phyloP scores from a whole-genome alignment of 2,888 invertebrate species.

The Amaurobius ferox region DNA sequence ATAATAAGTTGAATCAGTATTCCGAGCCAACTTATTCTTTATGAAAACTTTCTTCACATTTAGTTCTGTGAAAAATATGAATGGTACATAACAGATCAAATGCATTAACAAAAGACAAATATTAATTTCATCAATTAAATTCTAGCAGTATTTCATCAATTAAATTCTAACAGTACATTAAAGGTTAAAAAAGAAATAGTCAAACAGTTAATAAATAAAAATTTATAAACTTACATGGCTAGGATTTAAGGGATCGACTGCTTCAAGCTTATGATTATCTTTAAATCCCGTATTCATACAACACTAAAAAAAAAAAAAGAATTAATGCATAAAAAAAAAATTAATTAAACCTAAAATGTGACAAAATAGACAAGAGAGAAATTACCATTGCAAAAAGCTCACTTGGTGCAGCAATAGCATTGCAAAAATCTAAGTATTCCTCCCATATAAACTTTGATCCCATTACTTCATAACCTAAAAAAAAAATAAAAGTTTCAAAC shows the following conservation, averaged over 20 bases:
- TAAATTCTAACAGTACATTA: background rate
- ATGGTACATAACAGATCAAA: no score
- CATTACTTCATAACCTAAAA: slow-evolving; percentile 7
- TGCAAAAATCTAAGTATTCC: slow-evolving; percentile 80
- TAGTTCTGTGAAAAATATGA: no score
- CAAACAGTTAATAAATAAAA: no score
- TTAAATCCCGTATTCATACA: slow-evolving; percentile 80
- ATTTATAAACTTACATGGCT: slow-evolving; percentile 77
- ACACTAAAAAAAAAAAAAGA: slow-evolving; percentile 41
- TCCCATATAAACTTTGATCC: slow-evolving; percentile 81
- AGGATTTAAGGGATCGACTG: slow-evolving; percentile 83
- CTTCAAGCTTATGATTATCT: slow-evolving; percentile 84
- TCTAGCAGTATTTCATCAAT: no score
- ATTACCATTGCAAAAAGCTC: slow-evolving; percentile 79
- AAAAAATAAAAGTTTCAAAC: no score
- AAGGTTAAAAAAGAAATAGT: no score
- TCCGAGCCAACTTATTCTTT: no score
- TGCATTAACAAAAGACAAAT: no score
- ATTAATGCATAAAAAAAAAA: background rate
- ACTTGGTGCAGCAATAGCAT: slow-evolving; percentile 80
- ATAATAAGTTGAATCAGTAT: no score
- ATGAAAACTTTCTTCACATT: no score
- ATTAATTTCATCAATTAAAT: no score
- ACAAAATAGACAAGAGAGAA: background rate
- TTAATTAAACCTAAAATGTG: background rate